Evolutionary conservation across 2,797 vertebrate genomes (phyloP).

Genomic region (Sciurus carolinensis): DNA sequence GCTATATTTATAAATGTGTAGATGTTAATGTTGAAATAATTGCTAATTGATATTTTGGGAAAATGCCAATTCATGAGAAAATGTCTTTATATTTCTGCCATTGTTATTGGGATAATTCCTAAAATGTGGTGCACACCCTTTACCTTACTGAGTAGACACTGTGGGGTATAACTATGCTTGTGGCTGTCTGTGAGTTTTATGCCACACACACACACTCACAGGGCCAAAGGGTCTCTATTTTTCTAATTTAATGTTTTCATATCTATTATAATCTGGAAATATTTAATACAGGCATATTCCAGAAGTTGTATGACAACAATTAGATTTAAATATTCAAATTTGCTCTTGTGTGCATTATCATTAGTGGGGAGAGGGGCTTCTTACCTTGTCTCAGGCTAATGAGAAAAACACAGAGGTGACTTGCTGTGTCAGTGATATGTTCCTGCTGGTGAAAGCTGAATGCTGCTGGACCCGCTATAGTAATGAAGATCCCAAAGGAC

Average conservation of each 20-base stretch:
- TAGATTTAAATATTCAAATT: slow-evolving; percentile 18
- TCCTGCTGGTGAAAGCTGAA: neutral
- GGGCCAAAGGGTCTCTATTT: neutral
- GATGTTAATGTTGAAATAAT: neutral
- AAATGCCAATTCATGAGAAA: neutral
- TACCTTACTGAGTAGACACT: neutral
- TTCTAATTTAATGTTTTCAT: slow-evolving; percentile 52
- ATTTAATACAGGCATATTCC: neutral
- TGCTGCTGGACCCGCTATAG: neutral
- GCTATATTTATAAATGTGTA: neutral
- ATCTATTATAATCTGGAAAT: neutral
- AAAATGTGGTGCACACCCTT: neutral
- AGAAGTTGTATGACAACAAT: neutral
- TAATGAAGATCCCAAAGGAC: neutral
- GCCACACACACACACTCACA: neutral
- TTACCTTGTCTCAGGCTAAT: neutral
- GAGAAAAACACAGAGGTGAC: slow-evolving; percentile 2
- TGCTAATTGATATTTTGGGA: neutral
- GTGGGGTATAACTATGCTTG: neutral
- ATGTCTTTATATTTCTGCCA: neutral
- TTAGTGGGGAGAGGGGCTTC: neutral
- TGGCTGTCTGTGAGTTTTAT: neutral
- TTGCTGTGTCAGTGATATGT: neutral
- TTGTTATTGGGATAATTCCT: neutral
- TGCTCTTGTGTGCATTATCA: neutral